Base-by-base conservation (phyloP, 2,888 invertebrate species). In the Teleogryllus oceanicus region DNA sequence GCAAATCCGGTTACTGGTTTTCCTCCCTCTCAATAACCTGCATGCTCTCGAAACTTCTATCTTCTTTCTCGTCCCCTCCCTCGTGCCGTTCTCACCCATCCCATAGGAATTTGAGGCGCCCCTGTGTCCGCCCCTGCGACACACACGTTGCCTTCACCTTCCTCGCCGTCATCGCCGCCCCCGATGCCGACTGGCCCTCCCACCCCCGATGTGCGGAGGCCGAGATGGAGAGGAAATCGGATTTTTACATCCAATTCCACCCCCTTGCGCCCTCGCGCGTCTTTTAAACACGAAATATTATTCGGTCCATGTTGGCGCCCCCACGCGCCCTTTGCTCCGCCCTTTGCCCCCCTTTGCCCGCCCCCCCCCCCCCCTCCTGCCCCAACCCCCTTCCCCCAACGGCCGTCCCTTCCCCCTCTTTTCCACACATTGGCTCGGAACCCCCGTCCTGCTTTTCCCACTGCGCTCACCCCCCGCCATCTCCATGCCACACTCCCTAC, bases 201-300 rank as follows among this genome's bases (percentile, higher is more conserved):
- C n/a, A 3, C 62, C 62, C n/a, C 3, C n/a, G 13, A 0, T 1
- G 3, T 1, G 11, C n/a, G 13, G 4, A 12, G 3, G 13, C n/a
- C 8, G 62, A 62, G n/a, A 62, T 62, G 62, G 62, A 62, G n/a
- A 62, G n/a, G 3, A 62, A 62, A 62, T 62, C 62, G 62, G 62
- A 62, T 62, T 62, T 62, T 13, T 18, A 18, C 62, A 62, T 62
- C 62, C 16, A 62, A 62, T 62, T 62, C n/a, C 62, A 18, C 13
- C n/a, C 62, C 62, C n/a, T n/a, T 62, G 62, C 62, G 13, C 8
- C 62, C 13, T 18, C n/a, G 4, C 62, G n/a, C n/a, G 8, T 62
- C 62, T 62, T 62, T n/a, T n/a, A n/a, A 62, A 62, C 62, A 62
- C 62, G 62, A 62, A 62, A 62, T 62, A 62, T 62, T 62, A 62